These are phyloP conservation scores for Cynopterus sphinx DNA, from an alignment of 2,797 vertebrate species.

Conservation along the genomic window DNA sequence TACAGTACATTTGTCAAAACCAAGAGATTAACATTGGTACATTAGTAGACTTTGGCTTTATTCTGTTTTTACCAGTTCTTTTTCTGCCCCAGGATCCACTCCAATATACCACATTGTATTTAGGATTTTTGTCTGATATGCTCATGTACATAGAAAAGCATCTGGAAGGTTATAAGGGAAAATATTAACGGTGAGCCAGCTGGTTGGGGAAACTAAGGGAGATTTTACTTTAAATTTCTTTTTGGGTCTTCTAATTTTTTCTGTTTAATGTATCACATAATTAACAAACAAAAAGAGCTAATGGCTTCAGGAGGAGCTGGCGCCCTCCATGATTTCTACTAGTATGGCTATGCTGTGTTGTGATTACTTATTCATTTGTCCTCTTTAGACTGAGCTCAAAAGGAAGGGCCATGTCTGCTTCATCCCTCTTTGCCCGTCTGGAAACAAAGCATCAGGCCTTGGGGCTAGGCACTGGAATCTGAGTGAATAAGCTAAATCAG, in stretches of 20 bases:
- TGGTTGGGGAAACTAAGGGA: background rate
- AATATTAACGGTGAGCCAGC: background rate
- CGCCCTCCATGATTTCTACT: background rate
- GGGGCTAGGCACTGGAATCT: background rate
- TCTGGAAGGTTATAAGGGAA: background rate
- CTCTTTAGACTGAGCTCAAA: background rate
- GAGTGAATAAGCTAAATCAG: background rate
- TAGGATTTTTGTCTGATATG: background rate
- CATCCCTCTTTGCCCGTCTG: background rate
- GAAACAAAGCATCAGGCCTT: background rate
- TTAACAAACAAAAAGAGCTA: background rate
- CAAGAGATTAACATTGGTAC: background rate
- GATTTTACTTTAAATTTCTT: background rate
- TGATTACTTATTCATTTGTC: background rate
- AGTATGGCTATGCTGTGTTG: rapidly evolving
- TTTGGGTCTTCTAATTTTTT: conserved; percentile 23
- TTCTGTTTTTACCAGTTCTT: conserved; percentile 36
- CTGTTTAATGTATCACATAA: background rate
- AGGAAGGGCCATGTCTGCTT: background rate
- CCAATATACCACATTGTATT: background rate
- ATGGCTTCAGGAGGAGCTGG: background rate
- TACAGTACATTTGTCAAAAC: background rate
- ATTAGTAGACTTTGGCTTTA: background rate
- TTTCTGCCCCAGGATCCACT: background rate
- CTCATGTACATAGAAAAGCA: conserved; percentile 21